Percentiles rank a stretch among this genome's conserved stretches.
phyloP scores from a whole-genome alignment of 2,113 vertebrate genomes.

The Cavia porcellus region DNA sequence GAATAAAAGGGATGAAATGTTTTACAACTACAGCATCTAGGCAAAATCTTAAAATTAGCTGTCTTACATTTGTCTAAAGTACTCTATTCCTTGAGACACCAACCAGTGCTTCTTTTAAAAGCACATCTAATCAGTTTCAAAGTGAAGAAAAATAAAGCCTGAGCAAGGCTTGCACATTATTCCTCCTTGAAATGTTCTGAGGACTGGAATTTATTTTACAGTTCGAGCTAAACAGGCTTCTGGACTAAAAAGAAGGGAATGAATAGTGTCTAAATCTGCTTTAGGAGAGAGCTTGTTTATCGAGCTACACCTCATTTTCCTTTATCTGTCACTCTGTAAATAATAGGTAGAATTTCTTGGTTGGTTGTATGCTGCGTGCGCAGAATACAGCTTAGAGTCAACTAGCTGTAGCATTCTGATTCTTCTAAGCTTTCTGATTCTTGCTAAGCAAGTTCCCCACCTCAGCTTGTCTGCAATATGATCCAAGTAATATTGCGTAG shows the following conservation, averaged over 20 bases:
- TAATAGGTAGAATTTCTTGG: slow-evolving; percentile 73
- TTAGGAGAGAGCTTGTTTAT: slow-evolving; percentile 77
- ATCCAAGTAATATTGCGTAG: background rate
- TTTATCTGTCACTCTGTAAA: slow-evolving; percentile 75
- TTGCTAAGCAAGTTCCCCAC: background rate
- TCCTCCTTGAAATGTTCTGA: slow-evolving; percentile 77
- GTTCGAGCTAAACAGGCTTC: slow-evolving; percentile 67
- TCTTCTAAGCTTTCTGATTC: slow-evolving; percentile 38
- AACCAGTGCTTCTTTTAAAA: slow-evolving; percentile 70
- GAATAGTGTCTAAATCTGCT: slow-evolving; percentile 75
- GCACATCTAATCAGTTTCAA: slow-evolving; percentile 81
- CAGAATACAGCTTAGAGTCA: slow-evolving; percentile 50
- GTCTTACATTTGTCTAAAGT: slow-evolving; percentile 72
- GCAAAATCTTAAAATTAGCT: slow-evolving; percentile 62
- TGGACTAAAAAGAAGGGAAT: slow-evolving; percentile 67
- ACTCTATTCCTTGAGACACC: slow-evolving; percentile 55
- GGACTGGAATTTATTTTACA: slow-evolving; percentile 71
- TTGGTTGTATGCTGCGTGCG: slow-evolving; percentile 67
- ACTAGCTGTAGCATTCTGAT: slow-evolving; percentile 48
- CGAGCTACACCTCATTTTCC: slow-evolving; percentile 79
- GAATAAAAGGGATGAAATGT: slow-evolving; percentile 12
- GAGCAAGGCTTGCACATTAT: slow-evolving; percentile 50
- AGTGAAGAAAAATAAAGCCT: slow-evolving; percentile 75
- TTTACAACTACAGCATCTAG: background rate
- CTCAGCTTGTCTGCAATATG: slow-evolving; percentile 31